Base-by-base conservation (phyloP, 2,113 vertebrate genomes). In the Tyrannus savana region DNA sequence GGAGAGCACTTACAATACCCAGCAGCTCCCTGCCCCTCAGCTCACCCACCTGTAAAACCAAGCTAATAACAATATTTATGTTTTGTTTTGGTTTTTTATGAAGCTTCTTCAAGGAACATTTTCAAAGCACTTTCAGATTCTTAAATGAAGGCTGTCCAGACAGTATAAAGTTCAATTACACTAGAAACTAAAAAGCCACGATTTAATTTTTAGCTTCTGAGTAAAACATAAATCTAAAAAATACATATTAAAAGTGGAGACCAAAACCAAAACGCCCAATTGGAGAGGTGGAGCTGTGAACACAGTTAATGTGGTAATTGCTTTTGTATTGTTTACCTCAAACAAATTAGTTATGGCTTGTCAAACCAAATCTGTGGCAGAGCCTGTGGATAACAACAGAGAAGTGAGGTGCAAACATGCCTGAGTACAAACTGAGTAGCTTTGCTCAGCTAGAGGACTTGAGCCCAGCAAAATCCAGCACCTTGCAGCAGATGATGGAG, bases 311-410 rank as follows among this genome's bases (percentile, higher is more conserved):
- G 41, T 53, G 59, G 50, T 71, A 90, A 92, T 80, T 67, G 52
- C 83, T 88, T 90, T 92, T 53, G 56, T 63, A 83, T 59, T 27
- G 74, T 86, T 90, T 90, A 82, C 47, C 67, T 90, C 62, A 75
- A 88, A 88, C 83, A 82, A 90, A 95, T 95, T 86, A 83, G 89
- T 86, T 96, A 83, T 59, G 92, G 75, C 79, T 89, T 93, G 84
- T 93, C 89, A 92, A 89, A 83, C 76, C 7, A 21, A 84, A 89
- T 76, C 82, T 80, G 77, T 2, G 2, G 35, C 95, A 78, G 74
- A 39, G 37, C 24, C 50, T 30, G 27, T 63, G 42, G 66, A 50
- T 79, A 79, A 89, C 35, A 86, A 86, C 4, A 19, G 47, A 79
- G 71, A 68, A 92, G 49, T 3, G 11, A 90, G 56, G 35, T 1